Base-by-base conservation (phyloP, 2,797 vertebrate species). In the Anguilla anguilla region DNA sequence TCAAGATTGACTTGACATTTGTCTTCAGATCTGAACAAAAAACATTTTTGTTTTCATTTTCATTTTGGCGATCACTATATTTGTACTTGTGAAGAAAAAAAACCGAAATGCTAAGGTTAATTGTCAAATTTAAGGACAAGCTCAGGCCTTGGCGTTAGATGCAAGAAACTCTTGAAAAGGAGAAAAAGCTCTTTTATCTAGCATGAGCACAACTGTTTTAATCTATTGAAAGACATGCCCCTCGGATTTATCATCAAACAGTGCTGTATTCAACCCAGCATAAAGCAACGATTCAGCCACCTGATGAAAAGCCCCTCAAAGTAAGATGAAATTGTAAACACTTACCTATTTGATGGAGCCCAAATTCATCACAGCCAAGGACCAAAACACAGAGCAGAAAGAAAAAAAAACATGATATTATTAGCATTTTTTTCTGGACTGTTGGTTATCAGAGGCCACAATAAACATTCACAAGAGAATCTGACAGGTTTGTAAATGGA, bases 281-380 rank as follows among this genome's bases (percentile, higher is more conserved):
- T 19, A 17, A 46, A 46, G 15, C 4, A 43, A 82, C 43, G 10
- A 49, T 25, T 82, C 46, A 82, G 43, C 22, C 28, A 51, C 10
- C 10, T 25, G 11, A 46, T 51, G 39, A 25, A 79, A 51, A 46
- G 79, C 6, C 43, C 22, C 46, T 51, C 79, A 51, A 82, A 51
- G 74, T 39, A 77, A 77, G 2, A 51, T 51, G 25, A 51, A 25
- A 82, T 61, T 46, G 6, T 46, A 43, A 5, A 85, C 59, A 85
- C 84, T 84, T 85, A 85, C 84, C 59, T 85, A n/a, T 64, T 31
- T 2, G 28, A 61, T 9, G 28, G 59, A 25, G 87, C 82, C 87
- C 64, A 28, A 9, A 82, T 46, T 49, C 53, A 55, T 28, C 67
- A 74, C 59, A 28, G 9, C 15, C 64, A 59, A 43, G 39, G 84